Evolutionary conservation across 2,797 vertebrate genomes (phyloP), one percentile per base, ranked within the genome.

Genomic region (Myripristis jacobus): DNA sequence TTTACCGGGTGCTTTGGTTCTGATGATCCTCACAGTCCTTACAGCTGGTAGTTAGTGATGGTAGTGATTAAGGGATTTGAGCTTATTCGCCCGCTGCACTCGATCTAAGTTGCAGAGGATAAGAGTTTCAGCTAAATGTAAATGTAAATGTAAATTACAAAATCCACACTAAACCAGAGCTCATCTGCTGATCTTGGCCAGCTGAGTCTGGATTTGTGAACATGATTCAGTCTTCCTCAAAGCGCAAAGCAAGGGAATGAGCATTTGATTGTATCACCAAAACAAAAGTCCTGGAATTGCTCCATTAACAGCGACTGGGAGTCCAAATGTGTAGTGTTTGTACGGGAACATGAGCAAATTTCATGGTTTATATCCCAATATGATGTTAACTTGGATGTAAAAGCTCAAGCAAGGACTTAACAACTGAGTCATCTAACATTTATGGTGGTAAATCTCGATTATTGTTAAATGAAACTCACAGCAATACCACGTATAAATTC

Each of bases 111-210:
- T 50, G 11, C 47, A 34, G 55, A 13, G 46, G 48, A 43, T 58
- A 24, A 61, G 41, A 61, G 24, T 62, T 41, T 41, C 13, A 41
- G 12, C 38, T 15, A 15, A 36, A 82, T 58, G 59, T 44, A 36
- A 57, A 62, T 56, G 66, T 50, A 68, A 79, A 62, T 56, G 66
- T 50, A 68, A 79, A 77, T 76, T 22, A 74, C 44, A 62, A 77
- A 70, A 80, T 78, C 58, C 72, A 27, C 34, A 43, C 13, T 22
- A 44, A 62, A 48, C 43, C 54, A 41, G 21, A 57, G 66, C 19
- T 77, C 54, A 43, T 73, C 61, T 70, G 55, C 50, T 61, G 64
- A 64, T 70, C 52, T 19, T 24, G 25, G 44, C 44, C 36, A 41
- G 74, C 56, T n/a, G 21, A 68, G 29, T 25, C 9, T 36, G 29